Evolutionary conservation across 2,113 vertebrate genomes (phyloP), one percentile per base, ranked within the genome.

Genomic region (Helogale parvula): DNA sequence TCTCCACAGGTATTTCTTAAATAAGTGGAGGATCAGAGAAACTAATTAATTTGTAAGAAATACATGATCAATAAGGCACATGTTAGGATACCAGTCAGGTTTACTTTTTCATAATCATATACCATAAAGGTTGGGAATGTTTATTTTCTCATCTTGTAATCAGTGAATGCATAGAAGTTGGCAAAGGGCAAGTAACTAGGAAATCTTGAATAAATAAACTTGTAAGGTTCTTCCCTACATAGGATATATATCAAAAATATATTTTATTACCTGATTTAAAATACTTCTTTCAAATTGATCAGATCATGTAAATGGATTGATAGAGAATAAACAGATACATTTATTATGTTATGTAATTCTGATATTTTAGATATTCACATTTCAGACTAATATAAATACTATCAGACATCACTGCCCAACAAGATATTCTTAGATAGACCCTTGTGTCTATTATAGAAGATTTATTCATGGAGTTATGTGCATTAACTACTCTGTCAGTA

Each of bases 151-250:
- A 4, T 71, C 47, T 41, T 47, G 45, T 91, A 35, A 21, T 66
- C 21, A 68, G 21, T 33, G 12, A 0, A 19, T 63, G 8, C 7
- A 91, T 6, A 47, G 15, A 81, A 89, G 16, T 33, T 71, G 31
- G 25, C 3, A 63, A 25, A 71, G 2, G 19, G 1, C 13, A 81
- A 25, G 21, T 25, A 94, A 60, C 2, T 23, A 93, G 23, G 27
- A 93, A 90, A 91, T 35, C 88, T 66, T n/a, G 7, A 88, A 95
- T 96, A 96, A 82, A 38, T 89, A 85, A 57, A 71, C 3, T 87
- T 4, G 63, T 0, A 63, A 52, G 16, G 4, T 66, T 92, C 27
- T 68, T 77, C 10, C 19, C 15, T 57, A 52, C 3, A 94, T 31
- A 79, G 2, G 79, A 69, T 35, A 71, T 15, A 47, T 82, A 76